A percentile compares a stretch with the other conserved stretches of the same genome.
These are phyloP conservation scores for Drosophila kokeensis DNA, from an alignment of 2,888 invertebrate genomes.

Conservation along the genomic window DNA sequence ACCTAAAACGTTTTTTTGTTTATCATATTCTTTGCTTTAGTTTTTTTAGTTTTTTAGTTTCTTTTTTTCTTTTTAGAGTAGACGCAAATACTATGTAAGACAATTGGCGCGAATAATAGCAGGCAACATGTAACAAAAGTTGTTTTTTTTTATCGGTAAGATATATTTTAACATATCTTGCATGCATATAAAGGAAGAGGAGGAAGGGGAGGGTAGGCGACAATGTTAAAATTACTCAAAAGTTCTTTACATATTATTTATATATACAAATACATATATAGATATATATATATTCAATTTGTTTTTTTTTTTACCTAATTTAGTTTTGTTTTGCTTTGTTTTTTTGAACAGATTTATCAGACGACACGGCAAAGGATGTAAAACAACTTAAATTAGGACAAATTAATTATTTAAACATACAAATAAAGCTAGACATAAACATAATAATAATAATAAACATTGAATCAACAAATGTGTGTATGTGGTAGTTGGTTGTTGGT, in stretches of 20 bases:
- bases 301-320: conserved; percentile 51
- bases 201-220: too few species aligned
- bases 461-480: conserved; percentile 77
- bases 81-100: conserved; percentile 73
- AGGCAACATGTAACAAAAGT: conserved; percentile 18
- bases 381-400: conserved; percentile 60
- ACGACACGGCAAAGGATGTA: conserved; percentile 54
- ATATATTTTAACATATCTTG: conserved; percentile 3
- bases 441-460: conserved; percentile 79
- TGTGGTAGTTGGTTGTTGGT: conserved; percentile 65
- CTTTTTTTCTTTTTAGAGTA: conserved; percentile 47
- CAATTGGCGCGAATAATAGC: conserved; percentile 63
- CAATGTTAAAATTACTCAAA: conserved; percentile 61
- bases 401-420: conserved; percentile 65
- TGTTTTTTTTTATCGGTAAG: background rate
- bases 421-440: conserved; percentile 59
- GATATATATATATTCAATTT: conserved; percentile 58
- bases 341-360: conserved; percentile 44
- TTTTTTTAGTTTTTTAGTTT: conserved; percentile 14
- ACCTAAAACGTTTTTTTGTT: conserved; percentile 55
- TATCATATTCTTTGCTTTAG: conserved; percentile 26
- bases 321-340: conserved; percentile 12
- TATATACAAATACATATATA: conserved; percentile 37
- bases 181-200: background rate
- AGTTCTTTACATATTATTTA: conserved; percentile 21